Evolutionary conservation across 2,113 vertebrate genomes (phyloP).

Genomic region (Pachypanchax playfairii): DNA sequence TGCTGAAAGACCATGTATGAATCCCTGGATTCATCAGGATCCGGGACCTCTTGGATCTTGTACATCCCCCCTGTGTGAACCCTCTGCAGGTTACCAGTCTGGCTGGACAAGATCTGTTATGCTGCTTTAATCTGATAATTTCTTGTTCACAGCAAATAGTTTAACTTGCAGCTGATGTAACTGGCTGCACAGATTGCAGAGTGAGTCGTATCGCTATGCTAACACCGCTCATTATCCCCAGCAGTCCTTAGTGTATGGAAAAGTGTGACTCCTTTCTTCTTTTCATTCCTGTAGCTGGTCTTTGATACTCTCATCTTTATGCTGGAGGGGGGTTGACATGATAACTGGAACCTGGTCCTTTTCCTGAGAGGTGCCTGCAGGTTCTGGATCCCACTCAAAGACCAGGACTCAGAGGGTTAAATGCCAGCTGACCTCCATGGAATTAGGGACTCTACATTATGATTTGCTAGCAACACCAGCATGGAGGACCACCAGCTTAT

Average conservation of each 20-base stretch:
- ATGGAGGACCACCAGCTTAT: constrained; percentile 43
- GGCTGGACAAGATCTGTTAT: too few species aligned
- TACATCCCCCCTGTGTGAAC: constrained; percentile 4
- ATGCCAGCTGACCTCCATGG: constrained; percentile 24
- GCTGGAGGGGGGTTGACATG: constrained; percentile 42
- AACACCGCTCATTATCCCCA: constrained; percentile 37
- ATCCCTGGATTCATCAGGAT: neutral
- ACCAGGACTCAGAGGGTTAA: constrained; percentile 28
- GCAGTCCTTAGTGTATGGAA: constrained; percentile 26
- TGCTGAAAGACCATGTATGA: neutral
- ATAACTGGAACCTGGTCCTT: constrained; percentile 43
- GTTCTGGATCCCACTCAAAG: constrained; percentile 22
- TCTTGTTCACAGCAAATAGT: constrained; percentile 33
- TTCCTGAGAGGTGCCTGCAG: constrained; percentile 25
- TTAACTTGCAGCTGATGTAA: constrained; percentile 55
- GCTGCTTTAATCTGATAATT: constrained; percentile 23
- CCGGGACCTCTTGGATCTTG: neutral
- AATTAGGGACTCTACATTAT: constrained; percentile 17
- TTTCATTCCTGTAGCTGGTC: constrained; percentile 41
- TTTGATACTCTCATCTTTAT: constrained; percentile 40
- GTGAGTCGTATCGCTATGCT: constrained; percentile 6
- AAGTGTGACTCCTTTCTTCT: constrained; percentile 12
- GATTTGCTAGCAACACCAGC: constrained; percentile 12
- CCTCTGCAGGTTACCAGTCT: too few species aligned
- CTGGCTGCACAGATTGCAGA: constrained; percentile 20